Base-by-base conservation (phyloP, 2,797 vertebrate species). In the Myotis vivesi region DNA sequence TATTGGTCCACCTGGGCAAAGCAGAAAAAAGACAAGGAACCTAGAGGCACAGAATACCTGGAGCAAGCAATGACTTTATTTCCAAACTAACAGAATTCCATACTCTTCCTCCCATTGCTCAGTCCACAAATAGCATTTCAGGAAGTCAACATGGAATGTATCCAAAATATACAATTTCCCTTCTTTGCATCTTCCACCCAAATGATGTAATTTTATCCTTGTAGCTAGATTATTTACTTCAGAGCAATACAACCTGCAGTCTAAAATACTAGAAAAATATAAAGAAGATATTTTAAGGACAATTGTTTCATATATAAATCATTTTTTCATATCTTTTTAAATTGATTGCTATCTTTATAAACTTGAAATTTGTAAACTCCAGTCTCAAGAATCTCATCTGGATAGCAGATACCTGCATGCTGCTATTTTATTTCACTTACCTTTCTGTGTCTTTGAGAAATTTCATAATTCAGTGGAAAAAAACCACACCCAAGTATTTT, bases 341-440 rank as follows among this genome's bases (percentile, higher is more conserved):
- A 72, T 81, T 87, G 83, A 71, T 68, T 49, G 38, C 6, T 76
- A 16, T 77, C 44, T 85, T 90, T 92, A 90, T 75, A 95, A 96
- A 94, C 44, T 33, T 86, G 25, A 94, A 57, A 53, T 51, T 82
- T 28, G 1, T 73, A 44, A 36, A 22, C 8, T 41, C 59, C 55
- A 73, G 13, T 62, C 46, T 91, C 80, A 93, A 69, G 62, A 91
- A 64, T 80, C 64, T 87, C 73, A 23, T 19, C 49, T 86, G 19
- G 23, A 41, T 81, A 30, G 68, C 33, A 84, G 66, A 19, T 44
- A 41, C n/a, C n/a, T 51, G 20, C 33, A n/a, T 49, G 38, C 13
- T 81, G 19, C 57, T 81, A 28, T 87, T 91, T 96, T 84, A 79
- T 77, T 94, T 92, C 59, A 62, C 76, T 93, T 76, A 79, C 41